These are phyloP conservation scores for Ephialtes manifestator DNA, from an alignment of 2,888 invertebrate genomes.

Conservation along the genomic window DNA sequence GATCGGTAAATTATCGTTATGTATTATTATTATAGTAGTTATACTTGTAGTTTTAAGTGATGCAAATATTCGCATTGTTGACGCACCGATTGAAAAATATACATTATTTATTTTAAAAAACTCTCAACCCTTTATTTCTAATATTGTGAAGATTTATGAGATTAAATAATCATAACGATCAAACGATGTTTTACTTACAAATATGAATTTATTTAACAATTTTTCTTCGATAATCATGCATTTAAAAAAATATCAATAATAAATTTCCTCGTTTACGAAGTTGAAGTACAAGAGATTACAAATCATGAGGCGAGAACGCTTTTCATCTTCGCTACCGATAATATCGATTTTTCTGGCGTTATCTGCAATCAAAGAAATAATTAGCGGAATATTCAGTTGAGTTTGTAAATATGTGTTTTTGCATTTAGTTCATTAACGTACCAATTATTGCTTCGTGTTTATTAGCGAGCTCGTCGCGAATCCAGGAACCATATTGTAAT, in stretches of 20 bases:
- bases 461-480: constrained; percentile 76
- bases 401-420: neutral
- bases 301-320: constrained; percentile 81
- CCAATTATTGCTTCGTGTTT: constrained; percentile 80
- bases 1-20: constrained; percentile 34
- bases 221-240: neutral
- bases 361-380: constrained; percentile 11
- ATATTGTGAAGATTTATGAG: neutral
- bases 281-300: constrained; percentile 83
- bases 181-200: constrained; percentile 23
- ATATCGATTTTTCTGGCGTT: constrained; percentile 80
- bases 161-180: neutral
- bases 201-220: constrained; percentile 4
- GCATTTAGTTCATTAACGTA: constrained; percentile 43
- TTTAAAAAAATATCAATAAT: constrained; percentile 76
- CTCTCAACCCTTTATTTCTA: neutral
- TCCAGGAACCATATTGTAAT: constrained; percentile 79
- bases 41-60: constrained; percentile 37
- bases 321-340: constrained; percentile 77
- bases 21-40: constrained; percentile 31
- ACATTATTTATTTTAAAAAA: constrained; percentile 56
- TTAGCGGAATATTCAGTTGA: neutral
- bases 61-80: constrained; percentile 50
- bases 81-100: constrained; percentile 49
- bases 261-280: constrained; percentile 79